These are phyloP conservation scores for Aphelenchoides fujianensis DNA, from an alignment of 1,140 invertebrate species.

Conservation along the genomic window DNA sequence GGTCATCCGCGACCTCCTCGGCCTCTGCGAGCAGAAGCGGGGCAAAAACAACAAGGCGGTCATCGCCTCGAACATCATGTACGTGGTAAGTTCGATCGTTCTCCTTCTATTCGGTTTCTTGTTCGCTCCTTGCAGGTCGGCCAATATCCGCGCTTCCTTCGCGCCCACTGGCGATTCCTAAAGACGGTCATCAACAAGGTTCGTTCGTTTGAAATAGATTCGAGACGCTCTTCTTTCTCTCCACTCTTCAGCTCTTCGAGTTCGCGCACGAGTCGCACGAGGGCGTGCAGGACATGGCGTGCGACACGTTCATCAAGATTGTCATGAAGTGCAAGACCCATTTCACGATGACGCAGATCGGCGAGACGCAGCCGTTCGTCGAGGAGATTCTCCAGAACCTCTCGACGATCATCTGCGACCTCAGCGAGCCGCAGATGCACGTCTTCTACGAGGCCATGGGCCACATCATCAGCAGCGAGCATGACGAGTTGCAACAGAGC, in stretches of 20 bases:
- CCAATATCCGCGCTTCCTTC: slow-evolving; percentile 94
- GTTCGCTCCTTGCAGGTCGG: too few species aligned
- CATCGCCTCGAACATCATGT: slow-evolving; percentile 99
- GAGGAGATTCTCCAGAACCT: slow-evolving; percentile 95
- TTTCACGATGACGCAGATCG: slow-evolving; percentile 89
- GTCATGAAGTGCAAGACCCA: slow-evolving; percentile 96
- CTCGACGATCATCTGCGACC: slow-evolving; percentile 95
- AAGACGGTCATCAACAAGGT: slow-evolving; percentile 98
- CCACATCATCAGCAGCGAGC: slow-evolving; percentile 94
- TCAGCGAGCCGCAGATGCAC: slow-evolving; percentile 96
- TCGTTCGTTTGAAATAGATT: background rate
- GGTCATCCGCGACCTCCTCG: slow-evolving; percentile 96
- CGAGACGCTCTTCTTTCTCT: background rate
- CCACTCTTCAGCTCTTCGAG: slow-evolving; percentile 77
- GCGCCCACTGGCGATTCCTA: slow-evolving; percentile 99
- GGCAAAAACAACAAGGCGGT: slow-evolving; percentile 99
- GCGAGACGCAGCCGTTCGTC: slow-evolving; percentile 94
- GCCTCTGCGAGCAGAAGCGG: slow-evolving; percentile 96
- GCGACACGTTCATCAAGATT: slow-evolving; percentile 99
- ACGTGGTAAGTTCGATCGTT: too few species aligned
- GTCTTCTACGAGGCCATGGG: slow-evolving; percentile 99
- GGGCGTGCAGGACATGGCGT: slow-evolving; percentile 91
- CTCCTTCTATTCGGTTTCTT: too few species aligned
- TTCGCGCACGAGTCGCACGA: slow-evolving; percentile 99
- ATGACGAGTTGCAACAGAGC: slow-evolving; percentile 81